These are phyloP conservation scores for Acanthosepion esculentum DNA, from an alignment of 2,888 invertebrate genomes.

Conservation along the genomic window DNA sequence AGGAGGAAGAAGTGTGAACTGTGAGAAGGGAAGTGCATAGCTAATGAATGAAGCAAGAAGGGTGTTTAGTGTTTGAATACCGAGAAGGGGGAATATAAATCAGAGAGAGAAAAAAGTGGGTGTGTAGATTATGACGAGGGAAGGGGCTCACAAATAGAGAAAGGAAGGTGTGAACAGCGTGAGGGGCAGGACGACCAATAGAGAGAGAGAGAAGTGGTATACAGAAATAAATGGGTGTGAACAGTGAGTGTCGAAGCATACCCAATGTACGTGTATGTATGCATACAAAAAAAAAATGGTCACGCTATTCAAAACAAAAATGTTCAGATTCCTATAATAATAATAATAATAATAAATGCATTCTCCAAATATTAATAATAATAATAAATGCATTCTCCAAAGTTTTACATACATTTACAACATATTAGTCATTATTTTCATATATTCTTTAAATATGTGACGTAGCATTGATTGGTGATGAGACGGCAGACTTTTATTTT, in stretches of 20 bases:
- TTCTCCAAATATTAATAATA: no score
- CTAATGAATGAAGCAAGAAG: not conserved
- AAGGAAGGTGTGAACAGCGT: not conserved
- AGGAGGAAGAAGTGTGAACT: not conserved
- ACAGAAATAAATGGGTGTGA: not conserved
- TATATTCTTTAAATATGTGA: no score
- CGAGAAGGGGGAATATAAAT: not conserved
- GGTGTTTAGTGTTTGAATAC: not conserved
- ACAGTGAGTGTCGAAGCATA: not conserved
- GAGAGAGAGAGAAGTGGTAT: not conserved
- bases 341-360: not conserved
- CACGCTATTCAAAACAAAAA: not conserved
- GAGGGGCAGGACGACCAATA: not conserved
- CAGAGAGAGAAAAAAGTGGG: constrained; percentile 16
- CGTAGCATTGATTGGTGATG: no score
- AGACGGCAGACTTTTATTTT: no score
- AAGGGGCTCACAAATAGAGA: constrained; percentile 74
- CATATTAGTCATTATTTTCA: no score
- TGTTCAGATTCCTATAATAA: not conserved
- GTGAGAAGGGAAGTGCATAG: not conserved
- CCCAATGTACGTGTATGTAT: not conserved
- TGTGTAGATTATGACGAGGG: constrained; percentile 24
- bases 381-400: no score
- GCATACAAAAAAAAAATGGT: not conserved
- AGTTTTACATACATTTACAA: not conserved